Percentiles rank a stretch among this genome's conserved stretches.
phyloP scores from a whole-genome alignment of 1,140 invertebrate genomes.

The Parasteatoda tepidariorum region DNA sequence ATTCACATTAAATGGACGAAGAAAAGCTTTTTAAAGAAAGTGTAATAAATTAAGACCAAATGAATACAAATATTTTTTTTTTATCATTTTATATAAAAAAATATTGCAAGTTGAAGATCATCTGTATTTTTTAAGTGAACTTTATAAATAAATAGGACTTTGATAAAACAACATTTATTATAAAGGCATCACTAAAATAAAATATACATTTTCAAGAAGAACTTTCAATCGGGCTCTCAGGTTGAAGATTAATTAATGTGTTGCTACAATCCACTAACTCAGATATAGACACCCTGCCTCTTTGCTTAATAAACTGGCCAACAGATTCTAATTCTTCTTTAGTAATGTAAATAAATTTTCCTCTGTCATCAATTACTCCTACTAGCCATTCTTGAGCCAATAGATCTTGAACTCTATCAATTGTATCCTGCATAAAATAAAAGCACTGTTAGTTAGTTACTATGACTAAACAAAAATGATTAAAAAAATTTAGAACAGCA shows the following conservation, averaged over 20 bases:
- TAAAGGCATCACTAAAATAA: not conserved
- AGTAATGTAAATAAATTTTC: slow-evolving; percentile 99
- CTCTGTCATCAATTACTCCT: slow-evolving; percentile 98
- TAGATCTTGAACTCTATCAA: slow-evolving; percentile 83
- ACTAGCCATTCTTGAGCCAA: slow-evolving; percentile 78
- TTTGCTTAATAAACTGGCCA: slow-evolving; percentile 94
- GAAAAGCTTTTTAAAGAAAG: too few relatives aligned
- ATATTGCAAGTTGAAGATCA: too few relatives aligned
- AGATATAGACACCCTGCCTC: slow-evolving; percentile 91
- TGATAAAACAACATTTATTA: not conserved
- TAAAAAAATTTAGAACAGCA: not conserved
- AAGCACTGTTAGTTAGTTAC: not conserved
- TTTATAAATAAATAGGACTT: not conserved
- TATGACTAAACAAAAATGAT: not conserved
- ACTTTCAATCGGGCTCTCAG: slow-evolving; percentile 55
- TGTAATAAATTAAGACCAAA: too few relatives aligned
- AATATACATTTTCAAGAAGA: slow-evolving; percentile 21
- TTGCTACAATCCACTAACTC: slow-evolving; percentile 96
- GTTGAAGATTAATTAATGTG: slow-evolving; percentile 85
- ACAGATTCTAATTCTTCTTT: slow-evolving; percentile 90
- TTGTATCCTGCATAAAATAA: slow-evolving; percentile 68
- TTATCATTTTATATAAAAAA: too few relatives aligned
- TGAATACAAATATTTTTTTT: too few relatives aligned
- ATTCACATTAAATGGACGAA: too few relatives aligned
- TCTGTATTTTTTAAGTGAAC: too few relatives aligned